A percentile compares a stretch with the other conserved stretches of the same genome.
Conservation (phyloP, 2,888 invertebrate species). For the Lithophane socia region DNA sequence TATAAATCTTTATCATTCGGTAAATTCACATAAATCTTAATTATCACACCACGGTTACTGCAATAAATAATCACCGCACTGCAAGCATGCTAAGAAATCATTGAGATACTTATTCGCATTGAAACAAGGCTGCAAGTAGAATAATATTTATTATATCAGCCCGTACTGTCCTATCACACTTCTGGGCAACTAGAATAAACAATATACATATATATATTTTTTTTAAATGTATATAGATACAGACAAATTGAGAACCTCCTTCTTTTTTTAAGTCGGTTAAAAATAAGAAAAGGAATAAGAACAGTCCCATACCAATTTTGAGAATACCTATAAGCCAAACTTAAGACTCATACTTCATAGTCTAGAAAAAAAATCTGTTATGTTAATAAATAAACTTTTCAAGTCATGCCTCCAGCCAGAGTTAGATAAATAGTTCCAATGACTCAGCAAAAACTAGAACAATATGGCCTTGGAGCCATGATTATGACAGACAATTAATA, state of each 20-base stretch:
- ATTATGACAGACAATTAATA: constrained; percentile 33
- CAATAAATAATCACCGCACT: constrained; percentile 22
- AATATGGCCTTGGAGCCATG: constrained; percentile 28
- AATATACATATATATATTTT: too few relatives aligned
- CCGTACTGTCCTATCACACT: not conserved
- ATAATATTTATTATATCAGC: not conserved
- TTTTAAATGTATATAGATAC: too few relatives aligned
- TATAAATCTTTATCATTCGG: constrained; percentile 18
- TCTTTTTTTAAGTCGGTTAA: too few relatives aligned
- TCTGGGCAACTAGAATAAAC: not conserved
- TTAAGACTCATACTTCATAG: too few relatives aligned
- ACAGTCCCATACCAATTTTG: not conserved
- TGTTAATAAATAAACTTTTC: too few relatives aligned
- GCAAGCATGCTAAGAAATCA: not conserved
- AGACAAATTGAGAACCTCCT: too few relatives aligned
- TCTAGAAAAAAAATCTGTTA: too few relatives aligned
- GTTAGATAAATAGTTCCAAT: too few relatives aligned
- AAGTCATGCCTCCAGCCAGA: too few relatives aligned
- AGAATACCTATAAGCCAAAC: too few relatives aligned
- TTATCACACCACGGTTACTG: constrained; percentile 6
- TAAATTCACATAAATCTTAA: constrained; percentile 33
- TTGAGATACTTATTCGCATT: constrained; percentile 22
- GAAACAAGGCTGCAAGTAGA: not conserved
- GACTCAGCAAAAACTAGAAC: constrained; percentile 34
- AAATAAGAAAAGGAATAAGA: not conserved